Percentiles rank a stretch among this genome's conserved stretches.
Evolutionary conservation across 2,797 vertebrate genomes (phyloP).

Genomic region (Amblyraja radiata): DNA sequence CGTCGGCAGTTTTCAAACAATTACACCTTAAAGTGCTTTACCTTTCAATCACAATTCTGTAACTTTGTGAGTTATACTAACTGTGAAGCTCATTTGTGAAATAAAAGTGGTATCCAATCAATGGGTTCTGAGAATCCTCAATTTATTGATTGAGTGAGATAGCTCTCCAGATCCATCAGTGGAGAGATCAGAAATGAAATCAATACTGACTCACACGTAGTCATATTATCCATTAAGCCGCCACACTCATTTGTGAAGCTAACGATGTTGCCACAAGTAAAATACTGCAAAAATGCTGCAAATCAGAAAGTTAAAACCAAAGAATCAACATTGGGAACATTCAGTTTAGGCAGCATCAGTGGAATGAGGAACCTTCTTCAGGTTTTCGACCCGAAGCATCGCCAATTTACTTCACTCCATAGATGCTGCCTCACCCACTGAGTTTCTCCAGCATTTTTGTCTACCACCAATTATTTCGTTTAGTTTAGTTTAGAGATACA

Average conservation of each 20-base stretch:
- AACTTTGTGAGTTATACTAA: conserved; percentile 1
- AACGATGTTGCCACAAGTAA: neutral
- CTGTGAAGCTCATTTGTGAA: neutral
- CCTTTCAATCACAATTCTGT: neutral
- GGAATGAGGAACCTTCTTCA: too few species aligned
- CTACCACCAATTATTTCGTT: too few species aligned
- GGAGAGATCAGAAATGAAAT: neutral
- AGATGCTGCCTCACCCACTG: too few species aligned
- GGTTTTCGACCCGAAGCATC: too few species aligned
- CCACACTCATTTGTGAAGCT: neutral
- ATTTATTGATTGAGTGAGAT: conserved; percentile 4
- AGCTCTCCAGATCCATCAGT: neutral
- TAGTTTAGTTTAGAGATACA: too few species aligned
- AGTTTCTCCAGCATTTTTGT: too few species aligned
- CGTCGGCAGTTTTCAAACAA: neutral
- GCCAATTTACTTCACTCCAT: too few species aligned
- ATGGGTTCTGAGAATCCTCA: neutral
- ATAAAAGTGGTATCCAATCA: neutral
- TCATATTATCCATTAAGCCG: neutral
- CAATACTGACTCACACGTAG: neutral
- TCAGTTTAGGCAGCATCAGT: too few species aligned
- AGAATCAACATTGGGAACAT: too few species aligned
- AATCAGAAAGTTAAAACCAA: too few species aligned
- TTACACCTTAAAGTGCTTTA: neutral
- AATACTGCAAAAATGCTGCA: too few species aligned